A percentile compares a stretch with the other conserved stretches of the same genome.
Evolutionary conservation across 2,113 vertebrate species (phyloP).

Genomic region (Dasypus novemcinctus): DNA sequence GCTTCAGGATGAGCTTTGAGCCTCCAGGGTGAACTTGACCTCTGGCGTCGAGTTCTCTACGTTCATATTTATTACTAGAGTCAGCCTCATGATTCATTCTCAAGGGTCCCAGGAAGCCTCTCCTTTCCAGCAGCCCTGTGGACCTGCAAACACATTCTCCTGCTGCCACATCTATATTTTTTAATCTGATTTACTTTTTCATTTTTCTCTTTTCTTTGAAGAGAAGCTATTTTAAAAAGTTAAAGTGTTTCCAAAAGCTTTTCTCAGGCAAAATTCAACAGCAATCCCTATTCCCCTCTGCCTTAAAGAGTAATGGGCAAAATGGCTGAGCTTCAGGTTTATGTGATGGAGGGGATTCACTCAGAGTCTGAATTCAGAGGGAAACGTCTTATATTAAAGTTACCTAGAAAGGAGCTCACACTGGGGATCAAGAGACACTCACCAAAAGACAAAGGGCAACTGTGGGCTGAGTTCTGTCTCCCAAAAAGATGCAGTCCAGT

Average conservation of each 20-base stretch:
- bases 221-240: background rate
- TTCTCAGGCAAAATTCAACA: slow-evolving; percentile 25
- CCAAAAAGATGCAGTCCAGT: too few relatives aligned
- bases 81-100: slow-evolving; percentile 60
- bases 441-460: background rate
- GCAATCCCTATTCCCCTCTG: background rate
- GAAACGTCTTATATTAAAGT: slow-evolving; percentile 43
- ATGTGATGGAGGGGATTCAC: background rate
- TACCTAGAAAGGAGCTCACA: slow-evolving; percentile 24
- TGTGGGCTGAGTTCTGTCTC: too few relatives aligned
- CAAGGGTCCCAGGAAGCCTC: background rate
- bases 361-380: slow-evolving; percentile 11
- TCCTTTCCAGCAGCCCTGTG: slow-evolving; percentile 36
- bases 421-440: background rate
- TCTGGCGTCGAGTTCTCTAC: slow-evolving; percentile 41
- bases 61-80: slow-evolving; percentile 46
- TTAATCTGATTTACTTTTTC: background rate
- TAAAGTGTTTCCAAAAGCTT: slow-evolving; percentile 3
- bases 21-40: slow-evolving; percentile 51
- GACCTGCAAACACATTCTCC: background rate
- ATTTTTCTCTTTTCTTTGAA: background rate
- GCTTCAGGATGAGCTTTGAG: slow-evolving; percentile 52
- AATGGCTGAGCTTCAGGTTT: slow-evolving; percentile 12
- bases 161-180: slow-evolving; percentile 49
- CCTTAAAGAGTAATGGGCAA: background rate